Percentiles rank a stretch among this genome's conserved stretches.
Conservation (phyloP, 2,888 invertebrate genomes). For the Agriotes lineatus region DNA sequence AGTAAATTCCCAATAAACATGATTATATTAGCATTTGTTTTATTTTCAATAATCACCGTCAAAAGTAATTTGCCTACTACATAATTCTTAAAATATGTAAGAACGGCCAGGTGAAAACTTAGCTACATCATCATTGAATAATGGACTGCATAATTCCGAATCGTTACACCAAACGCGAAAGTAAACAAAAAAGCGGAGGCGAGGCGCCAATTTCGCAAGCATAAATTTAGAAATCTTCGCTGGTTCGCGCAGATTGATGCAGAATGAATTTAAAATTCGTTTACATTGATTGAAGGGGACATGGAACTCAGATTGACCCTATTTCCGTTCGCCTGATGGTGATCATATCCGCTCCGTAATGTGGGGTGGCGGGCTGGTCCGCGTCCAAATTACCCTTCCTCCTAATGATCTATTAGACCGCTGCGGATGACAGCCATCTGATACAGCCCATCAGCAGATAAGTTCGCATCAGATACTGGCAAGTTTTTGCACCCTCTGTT, state of each 20-base stretch:
- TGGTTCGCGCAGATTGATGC: constrained; percentile 33
- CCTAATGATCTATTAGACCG: constrained; percentile 51
- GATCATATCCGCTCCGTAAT: constrained; percentile 53
- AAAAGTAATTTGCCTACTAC: too few species aligned
- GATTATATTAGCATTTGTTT: too few species aligned
- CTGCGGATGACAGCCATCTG: constrained; percentile 49
- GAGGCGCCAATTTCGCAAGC: too few species aligned
- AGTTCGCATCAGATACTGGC: constrained; percentile 29
- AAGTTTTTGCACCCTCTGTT: constrained; percentile 20
- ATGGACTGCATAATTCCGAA: too few species aligned
- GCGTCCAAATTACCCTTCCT: constrained; percentile 48
- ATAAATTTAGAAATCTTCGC: constrained; percentile 6
- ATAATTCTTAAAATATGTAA: too few species aligned
- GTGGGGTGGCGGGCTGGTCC: constrained; percentile 42
- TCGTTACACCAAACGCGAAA: too few species aligned
- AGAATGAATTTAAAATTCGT: constrained; percentile 49
- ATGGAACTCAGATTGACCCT: constrained; percentile 52
- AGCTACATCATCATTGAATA: too few species aligned
- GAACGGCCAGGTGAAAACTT: too few species aligned
- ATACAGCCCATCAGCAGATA: constrained; percentile 42
- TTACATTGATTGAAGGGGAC: constrained; percentile 45
- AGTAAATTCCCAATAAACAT: too few species aligned
- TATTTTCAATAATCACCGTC: too few species aligned
- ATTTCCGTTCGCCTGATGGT: constrained; percentile 53
- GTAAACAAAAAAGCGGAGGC: too few species aligned